Evolutionary conservation across 2,113 vertebrate species (phyloP).

Genomic region (Alligator sinensis): DNA sequence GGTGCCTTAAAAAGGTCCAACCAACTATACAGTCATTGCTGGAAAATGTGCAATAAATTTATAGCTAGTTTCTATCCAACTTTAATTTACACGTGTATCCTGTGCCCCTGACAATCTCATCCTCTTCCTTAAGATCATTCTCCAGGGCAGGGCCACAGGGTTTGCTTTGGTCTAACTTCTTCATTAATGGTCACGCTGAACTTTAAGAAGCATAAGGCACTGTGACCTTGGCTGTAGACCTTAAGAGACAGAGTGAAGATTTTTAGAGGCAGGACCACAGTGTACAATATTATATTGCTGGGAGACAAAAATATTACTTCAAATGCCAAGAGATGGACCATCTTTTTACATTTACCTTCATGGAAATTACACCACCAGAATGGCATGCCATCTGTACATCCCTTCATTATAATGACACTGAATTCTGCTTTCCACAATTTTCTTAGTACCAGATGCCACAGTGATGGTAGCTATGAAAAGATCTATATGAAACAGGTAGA

Average conservation of each 20-base stretch:
- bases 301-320: not conserved
- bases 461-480: not conserved
- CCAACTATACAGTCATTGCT: no score
- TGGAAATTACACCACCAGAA: not conserved
- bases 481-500: not conserved
- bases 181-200: not conserved
- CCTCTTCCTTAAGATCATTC: not conserved
- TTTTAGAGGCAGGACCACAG: fast-evolving
- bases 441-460: not conserved
- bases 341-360: not conserved
- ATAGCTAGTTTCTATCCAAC: no score
- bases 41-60: no score
- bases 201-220: not conserved
- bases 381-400: not conserved
- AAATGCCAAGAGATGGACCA: not conserved
- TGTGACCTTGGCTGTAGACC: not conserved
- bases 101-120: not conserved
- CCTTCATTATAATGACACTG: not conserved
- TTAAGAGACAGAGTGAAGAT: not conserved
- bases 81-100: no score
- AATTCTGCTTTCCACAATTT: not conserved
- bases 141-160: not conserved
- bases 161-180: not conserved
- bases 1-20: no score
- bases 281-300: not conserved